Evolutionary conservation across 2,888 invertebrate genomes (phyloP).

Genomic region (Ichneumoninae sp.): DNA sequence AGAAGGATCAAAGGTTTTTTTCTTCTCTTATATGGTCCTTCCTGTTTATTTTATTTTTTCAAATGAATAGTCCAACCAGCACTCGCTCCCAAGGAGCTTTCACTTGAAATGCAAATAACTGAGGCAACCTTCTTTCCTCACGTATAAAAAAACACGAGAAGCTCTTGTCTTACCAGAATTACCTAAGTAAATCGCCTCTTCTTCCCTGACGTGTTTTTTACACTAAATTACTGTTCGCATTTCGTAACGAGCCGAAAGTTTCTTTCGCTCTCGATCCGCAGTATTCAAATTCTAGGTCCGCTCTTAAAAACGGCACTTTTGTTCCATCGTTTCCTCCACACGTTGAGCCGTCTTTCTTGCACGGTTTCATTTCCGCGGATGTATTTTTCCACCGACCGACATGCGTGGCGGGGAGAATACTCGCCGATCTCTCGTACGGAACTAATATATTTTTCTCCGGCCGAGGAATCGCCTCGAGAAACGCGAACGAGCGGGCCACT

Average conservation of each 20-base stretch:
- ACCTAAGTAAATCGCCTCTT: not conserved
- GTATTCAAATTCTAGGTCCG: too few species aligned
- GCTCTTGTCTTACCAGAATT: not conserved
- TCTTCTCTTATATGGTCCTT: too few species aligned
- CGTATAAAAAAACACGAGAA: not conserved
- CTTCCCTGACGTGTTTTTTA: not conserved
- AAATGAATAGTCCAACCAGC: too few species aligned
- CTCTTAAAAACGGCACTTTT: too few species aligned
- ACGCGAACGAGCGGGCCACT: not conserved
- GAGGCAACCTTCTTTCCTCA: not conserved
- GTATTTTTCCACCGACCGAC: conserved; percentile 24
- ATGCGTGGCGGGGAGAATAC: conserved; percentile 31
- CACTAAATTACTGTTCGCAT: not conserved
- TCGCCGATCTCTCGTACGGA: conserved; percentile 34
- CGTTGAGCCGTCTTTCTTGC: not conserved
- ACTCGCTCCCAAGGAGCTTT: too few species aligned
- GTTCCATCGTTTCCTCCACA: too few species aligned
- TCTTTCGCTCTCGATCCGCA: too few species aligned
- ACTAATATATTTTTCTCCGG: conserved; percentile 46
- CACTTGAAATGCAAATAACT: not conserved
- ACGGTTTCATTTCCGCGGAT: conserved; percentile 3
- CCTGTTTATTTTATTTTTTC: too few species aligned
- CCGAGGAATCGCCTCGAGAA: conserved; percentile 7
- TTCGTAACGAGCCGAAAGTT: not conserved
- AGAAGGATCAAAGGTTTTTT: too few species aligned